Evolutionary conservation across 2,888 invertebrate species (phyloP), one percentile per base, ranked within the genome.

Genomic region (Eristalinus aeneus): DNA sequence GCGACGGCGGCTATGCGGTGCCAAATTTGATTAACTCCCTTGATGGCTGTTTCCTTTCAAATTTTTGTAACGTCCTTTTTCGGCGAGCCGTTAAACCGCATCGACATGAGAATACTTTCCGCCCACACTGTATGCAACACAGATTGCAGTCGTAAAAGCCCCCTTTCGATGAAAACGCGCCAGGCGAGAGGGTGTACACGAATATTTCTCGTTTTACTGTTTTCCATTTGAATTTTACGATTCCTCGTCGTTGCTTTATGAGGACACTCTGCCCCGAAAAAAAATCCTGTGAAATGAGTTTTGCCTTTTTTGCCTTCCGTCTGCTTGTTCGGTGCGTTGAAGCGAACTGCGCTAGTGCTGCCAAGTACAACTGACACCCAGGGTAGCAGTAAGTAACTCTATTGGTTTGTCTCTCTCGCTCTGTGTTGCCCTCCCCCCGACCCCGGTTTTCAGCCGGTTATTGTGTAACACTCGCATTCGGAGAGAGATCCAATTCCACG

Each of bases 221-320:
- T 73, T 80, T 76, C 67, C 76, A 81, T 85, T 85, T 68, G 72
- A 73, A 63, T 77, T 85, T 80, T 85, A 85, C 76, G 76, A 85
- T 72, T 53, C 73, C 63, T 76, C 69, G 75, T 60, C 64, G 58
- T 36, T 75, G 27, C 27, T 27, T 27, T 27, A 27, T 76, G 73
- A 85, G 68, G 72, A 73, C 76, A 53, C 27, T 36, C 22, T 56
- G 39, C 60, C 65, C 46, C 22, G 60, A 77, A 67, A 61, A 75
- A 75, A 56, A 34, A 60, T 73, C 69, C 64, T 11, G 53, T 64
- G 39, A 78, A 78, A 83, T 74, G 72, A 83, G 56, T 73, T 64
- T 73, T 77, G 20, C 31, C 32, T 39, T 61, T 80, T 64, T 6
- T 64, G 20, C 16, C 53, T 8, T 46, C 16, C 16, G 16, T 36